A percentile compares a stretch with the other conserved stretches of the same genome.
Conservation (phyloP, 2,888 invertebrate species). For the Anthoptus insignis region DNA sequence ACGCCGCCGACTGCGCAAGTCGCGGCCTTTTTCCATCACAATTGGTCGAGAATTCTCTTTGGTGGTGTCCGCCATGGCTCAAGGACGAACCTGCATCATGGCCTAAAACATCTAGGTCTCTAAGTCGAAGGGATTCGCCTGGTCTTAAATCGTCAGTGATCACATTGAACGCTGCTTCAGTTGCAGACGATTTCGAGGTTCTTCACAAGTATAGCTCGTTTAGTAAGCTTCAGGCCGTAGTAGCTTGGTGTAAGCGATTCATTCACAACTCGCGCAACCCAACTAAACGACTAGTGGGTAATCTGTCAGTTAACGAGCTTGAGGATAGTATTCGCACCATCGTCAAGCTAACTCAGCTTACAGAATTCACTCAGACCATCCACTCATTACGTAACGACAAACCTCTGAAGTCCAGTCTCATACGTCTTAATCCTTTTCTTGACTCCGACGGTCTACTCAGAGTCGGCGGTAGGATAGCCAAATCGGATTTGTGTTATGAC, state of each 20-base stretch:
- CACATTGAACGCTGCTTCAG: neutral
- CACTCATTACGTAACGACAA: neutral
- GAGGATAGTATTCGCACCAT: conserved; percentile 3
- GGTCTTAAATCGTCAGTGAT: neutral
- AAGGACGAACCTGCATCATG: neutral
- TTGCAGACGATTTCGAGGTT: neutral
- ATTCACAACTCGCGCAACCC: neutral
- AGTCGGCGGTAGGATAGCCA: too few relatives aligned
- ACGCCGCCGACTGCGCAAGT: neutral
- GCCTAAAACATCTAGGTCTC: neutral
- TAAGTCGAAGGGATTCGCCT: neutral
- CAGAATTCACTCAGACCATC: neutral
- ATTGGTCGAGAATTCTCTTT: neutral
- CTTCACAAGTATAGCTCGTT: conserved; percentile 11
- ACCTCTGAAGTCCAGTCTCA: neutral
- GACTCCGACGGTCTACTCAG: neutral
- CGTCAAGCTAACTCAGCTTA: neutral
- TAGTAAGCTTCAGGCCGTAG: conserved; percentile 4
- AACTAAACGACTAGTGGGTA: neutral
- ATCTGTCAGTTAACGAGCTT: neutral
- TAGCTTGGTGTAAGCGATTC: conserved; percentile 9
- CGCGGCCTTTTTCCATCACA: conserved; percentile 2
- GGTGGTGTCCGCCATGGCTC: conserved; percentile 20
- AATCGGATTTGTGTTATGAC: too few relatives aligned
- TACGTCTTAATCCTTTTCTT: conserved; percentile 10